Base-by-base conservation (phyloP, 2,113 vertebrate genomes). In the Xenus cinereus region DNA sequence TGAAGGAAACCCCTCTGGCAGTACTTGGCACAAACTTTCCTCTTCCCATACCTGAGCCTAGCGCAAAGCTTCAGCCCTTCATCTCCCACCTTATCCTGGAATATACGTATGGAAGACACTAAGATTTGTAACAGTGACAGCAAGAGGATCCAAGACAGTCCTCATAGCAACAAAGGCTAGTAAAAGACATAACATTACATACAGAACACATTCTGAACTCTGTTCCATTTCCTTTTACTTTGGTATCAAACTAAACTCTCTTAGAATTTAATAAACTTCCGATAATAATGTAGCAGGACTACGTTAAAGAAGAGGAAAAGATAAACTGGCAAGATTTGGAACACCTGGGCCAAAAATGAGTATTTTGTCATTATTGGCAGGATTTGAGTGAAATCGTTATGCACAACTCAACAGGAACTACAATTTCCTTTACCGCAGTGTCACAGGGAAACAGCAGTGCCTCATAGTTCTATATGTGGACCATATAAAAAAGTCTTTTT, bases 61-160 rank as follows among this genome's bases (percentile, higher is more conserved):
- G 30, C 1, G 1, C 26, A 80, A 92, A 92, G 37, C 50, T 84
- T 86, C 60, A 50, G 26, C 10, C 26, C 32, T 64, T 59, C 28
- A 19, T 14, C 26, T 59, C n/a, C 30, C 37, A 63, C 33, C 9
- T 66, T 48, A 51, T 21, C 23, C 43, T 72, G 26, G 23, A 67
- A 53, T 12, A 33, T 0, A 67, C 0, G 2, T 11, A 46, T 0
- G 2, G 53, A 72, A 87, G 79, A 79, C 24, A 60, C n/a, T 56
- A n/a, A 24, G 20, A 46, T 43, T 51, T 43, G 14, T 30, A 41
- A 77, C 20, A 26, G 33, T 14, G 28, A 50, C 28, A 82, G 66
- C 33, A 64, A 33, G 1, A 27, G 86, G 59, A 75, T 39, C 35
- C 30, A 84, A 87, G 64, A 39, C 32, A 81, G 9, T 10, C 9